Base-by-base conservation (phyloP, 2,888 invertebrate genomes). In the Nemoura dubitans region DNA sequence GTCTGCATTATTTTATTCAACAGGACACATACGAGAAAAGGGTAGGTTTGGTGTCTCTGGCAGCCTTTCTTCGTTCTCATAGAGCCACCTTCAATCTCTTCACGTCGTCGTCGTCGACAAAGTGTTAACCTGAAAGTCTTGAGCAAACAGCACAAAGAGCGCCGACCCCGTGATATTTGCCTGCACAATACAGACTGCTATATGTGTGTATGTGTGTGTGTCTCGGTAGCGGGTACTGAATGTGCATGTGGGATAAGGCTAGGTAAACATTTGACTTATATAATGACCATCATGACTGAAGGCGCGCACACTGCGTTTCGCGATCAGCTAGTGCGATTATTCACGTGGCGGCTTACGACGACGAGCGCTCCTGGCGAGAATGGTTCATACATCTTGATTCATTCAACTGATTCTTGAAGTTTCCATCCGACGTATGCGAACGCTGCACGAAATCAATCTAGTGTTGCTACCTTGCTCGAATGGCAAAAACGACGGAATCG, bases 1-100 rank as follows among this genome's bases (percentile, higher is more conserved):
- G 81, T 30, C 28, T 81, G 29, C 81, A 81, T 81, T 81, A 81
- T 81, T 81, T 81, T 30, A 81, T 81, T 81, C 28, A 81, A n/a
- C n/a, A 10, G n/a, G 59, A 59, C 59, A 59, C 59, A 59, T 59
- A 59, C 59, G 59, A 7, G 59, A 59, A 59, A 59, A 59, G 59
- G 59, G 59, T 59, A 59, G 16, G 59, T 10, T 2, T 3, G 59
- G 59, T 10, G 59, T 21, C 6, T 59, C 59, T 21, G n/a, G 30
- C 28, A 14, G 7, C 5, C 21, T 81, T n/a, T n/a, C 81, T 27
- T 81, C 28, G 6, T 14, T 7, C 28, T 27, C 81, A 5, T 6
- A 81, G 7, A 2, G 2, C 16, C 28, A 30, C 81, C 21, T 14
- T 59, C 59, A 59, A 59, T 59, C 59, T 59, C 59, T 59, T 59